Evolutionary conservation across 2,888 invertebrate genomes (phyloP), one percentile per base, ranked within the genome.

Genomic region (Anarsia innoxiella): DNA sequence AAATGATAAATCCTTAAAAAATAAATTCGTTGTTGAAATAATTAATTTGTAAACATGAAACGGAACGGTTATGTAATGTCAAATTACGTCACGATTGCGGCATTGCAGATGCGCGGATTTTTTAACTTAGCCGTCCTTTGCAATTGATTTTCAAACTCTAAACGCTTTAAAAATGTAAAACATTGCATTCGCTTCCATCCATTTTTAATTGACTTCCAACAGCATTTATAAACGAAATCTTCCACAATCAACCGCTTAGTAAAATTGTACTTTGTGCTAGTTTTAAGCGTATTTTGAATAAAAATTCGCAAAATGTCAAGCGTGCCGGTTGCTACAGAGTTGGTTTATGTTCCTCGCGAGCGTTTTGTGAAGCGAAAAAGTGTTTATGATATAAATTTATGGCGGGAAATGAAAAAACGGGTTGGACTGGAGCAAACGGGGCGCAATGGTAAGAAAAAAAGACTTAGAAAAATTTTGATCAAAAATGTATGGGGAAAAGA

Each of bases 51-150:
- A n/a, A n/a, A 25, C 4, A 25, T n/a, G 25, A n/a, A 25, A 25
- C n/a, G 25, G 3, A 25, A 25, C 25, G 4, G 25, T n/a, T n/a
- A n/a, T n/a, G n/a, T n/a, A n/a, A n/a, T 25, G 25, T 25, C 25
- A 25, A 25, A 40, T 41, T 33, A 39, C 35, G 36, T 36, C 45
- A 45, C 40, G 39, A 26, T 41, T 49, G 41, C 53, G 46, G 64
- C 62, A 66, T 40, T 70, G 69, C 69, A 66, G 69, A 68, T 68
- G 66, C 67, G 67, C 68, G 65, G 48, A 44, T 55, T 59, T 68
- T n/a, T 60, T 48, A 47, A 64, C 65, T 45, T 48, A 46, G 43
- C 37, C 27, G 34, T n/a, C 28, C 44, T 38, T 25, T 19, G n/a
- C 32, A 40, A 58, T 59, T 52, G 56, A 56, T 57, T 56, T 55